Conservation (phyloP, 2,797 vertebrate species). For the Typhlichthys eigenmanni region DNA sequence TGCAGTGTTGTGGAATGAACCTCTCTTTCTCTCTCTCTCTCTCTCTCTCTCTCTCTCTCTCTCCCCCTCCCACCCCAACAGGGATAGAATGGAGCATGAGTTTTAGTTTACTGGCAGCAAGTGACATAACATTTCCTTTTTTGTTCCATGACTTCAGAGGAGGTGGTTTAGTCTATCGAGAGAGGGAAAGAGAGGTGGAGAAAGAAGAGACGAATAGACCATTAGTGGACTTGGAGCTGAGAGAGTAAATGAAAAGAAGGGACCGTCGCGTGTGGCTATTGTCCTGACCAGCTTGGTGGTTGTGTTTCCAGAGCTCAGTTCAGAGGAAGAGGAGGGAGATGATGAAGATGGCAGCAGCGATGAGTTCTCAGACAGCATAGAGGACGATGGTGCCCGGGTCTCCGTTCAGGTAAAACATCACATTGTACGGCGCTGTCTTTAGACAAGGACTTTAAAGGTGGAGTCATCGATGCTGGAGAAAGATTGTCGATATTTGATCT, state of each 20-base stretch:
- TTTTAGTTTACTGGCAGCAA: conserved; percentile 44
- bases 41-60: background rate
- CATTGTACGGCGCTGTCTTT: background rate
- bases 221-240: conserved; percentile 3
- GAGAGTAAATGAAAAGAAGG: background rate
- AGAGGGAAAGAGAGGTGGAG: conserved; percentile 16
- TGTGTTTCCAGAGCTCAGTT: conserved; percentile 75
- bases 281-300: conserved; percentile 30
- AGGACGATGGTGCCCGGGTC: conserved; percentile 77
- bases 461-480: too few relatives aligned
- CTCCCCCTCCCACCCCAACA: background rate
- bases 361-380: conserved; percentile 83
- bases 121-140: conserved; percentile 68
- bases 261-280: conserved; percentile 11
- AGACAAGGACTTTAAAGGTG: background rate
- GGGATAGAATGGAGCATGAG: conserved; percentile 7
- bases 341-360: conserved; percentile 73
- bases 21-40: background rate
- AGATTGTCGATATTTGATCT: too few relatives aligned
- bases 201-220: conserved; percentile 15
- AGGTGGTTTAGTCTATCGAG: conserved; percentile 42
- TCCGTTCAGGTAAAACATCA: conserved; percentile 57
- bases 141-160: conserved; percentile 57
- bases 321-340: conserved; percentile 68
- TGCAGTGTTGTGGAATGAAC: conserved; percentile 3